A percentile compares a stretch with the other conserved stretches of the same genome.
These are phyloP conservation scores for Cerastis leucographa DNA, from an alignment of 2,888 invertebrate species.

Conservation along the genomic window DNA sequence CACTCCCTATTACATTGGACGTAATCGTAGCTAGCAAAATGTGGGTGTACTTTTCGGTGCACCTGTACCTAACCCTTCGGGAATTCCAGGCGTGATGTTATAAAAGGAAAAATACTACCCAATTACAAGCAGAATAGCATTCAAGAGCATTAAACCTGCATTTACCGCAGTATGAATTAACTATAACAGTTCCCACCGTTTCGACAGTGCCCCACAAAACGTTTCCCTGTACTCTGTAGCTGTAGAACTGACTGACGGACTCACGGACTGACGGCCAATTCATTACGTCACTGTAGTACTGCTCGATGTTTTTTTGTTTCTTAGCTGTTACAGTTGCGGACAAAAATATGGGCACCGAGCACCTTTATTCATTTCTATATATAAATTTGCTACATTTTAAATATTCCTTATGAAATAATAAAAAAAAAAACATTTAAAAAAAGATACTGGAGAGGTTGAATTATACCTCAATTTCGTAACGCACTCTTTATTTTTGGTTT, in stretches of 20 bases:
- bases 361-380: too few species aligned
- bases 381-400: too few species aligned
- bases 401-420: too few species aligned
- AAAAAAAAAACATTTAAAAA: too few species aligned
- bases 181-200: background rate
- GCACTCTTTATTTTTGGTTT: background rate
- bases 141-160: background rate
- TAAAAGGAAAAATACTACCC: background rate
- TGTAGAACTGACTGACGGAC: conserved; percentile 12
- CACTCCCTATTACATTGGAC: background rate
- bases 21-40: background rate
- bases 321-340: conserved; percentile 24
- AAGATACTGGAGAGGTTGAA: too few species aligned
- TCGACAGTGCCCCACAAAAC: conserved; percentile 22
- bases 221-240: background rate
- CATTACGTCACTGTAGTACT: conserved; percentile 49
- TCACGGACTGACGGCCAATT: conserved; percentile 50
- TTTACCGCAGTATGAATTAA: background rate
- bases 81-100: background rate
- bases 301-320: conserved; percentile 37
- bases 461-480: background rate
- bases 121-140: background rate
- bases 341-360: background rate
- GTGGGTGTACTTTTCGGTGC: background rate
- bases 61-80: background rate